These are phyloP conservation scores for Lycopodina hypogea DNA, from an alignment of 37 sponge, comb jelly and placozoan species.

Conservation along the genomic window DNA sequence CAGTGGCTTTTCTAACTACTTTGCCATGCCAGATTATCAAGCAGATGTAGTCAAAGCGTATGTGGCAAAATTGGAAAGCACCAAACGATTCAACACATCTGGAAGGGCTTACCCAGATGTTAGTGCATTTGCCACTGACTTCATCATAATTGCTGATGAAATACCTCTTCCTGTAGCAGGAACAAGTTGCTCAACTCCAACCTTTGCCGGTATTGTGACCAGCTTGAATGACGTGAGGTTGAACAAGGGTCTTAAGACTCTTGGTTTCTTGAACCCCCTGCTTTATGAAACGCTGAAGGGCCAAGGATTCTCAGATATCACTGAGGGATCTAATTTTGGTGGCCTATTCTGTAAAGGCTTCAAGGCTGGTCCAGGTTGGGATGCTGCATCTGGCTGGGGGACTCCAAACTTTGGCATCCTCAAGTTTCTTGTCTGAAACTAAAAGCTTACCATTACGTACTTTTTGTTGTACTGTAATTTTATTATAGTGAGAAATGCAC, in stretches of 20 bases:
- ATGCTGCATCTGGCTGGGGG: slow-evolving; percentile 87
- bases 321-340: slow-evolving; percentile 31
- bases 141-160: slow-evolving; percentile 54
- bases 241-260: slow-evolving; percentile 62
- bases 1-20: slow-evolving; percentile 90
- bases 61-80: slow-evolving; percentile 29
- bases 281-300: slow-evolving; percentile 74
- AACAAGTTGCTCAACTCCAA: slow-evolving; percentile 86
- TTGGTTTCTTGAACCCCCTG: slow-evolving; percentile 95
- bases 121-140: slow-evolving; percentile 78
- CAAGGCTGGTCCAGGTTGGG: slow-evolving; percentile 79
- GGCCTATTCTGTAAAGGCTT: slow-evolving; percentile 54
- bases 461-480: too few species aligned
- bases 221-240: slow-evolving; percentile 87
- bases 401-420: slow-evolving; percentile 73
- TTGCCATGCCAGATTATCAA: slow-evolving; percentile 80
- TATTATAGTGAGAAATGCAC: too few species aligned
- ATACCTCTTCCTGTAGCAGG: slow-evolving; percentile 61
- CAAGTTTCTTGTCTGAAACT: slow-evolving; percentile 8
- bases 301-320: slow-evolving; percentile 76
- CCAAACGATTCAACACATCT: slow-evolving; percentile 66
- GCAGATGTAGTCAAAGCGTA: slow-evolving; percentile 53
- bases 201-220: slow-evolving; percentile 81
- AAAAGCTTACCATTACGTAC: too few species aligned
- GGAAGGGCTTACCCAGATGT: slow-evolving; percentile 93